Percentiles rank a stretch among this genome's conserved stretches.
These are phyloP conservation scores for Rhyzopertha dominica DNA, from an alignment of 1,140 invertebrate genomes.

Conservation along the genomic window DNA sequence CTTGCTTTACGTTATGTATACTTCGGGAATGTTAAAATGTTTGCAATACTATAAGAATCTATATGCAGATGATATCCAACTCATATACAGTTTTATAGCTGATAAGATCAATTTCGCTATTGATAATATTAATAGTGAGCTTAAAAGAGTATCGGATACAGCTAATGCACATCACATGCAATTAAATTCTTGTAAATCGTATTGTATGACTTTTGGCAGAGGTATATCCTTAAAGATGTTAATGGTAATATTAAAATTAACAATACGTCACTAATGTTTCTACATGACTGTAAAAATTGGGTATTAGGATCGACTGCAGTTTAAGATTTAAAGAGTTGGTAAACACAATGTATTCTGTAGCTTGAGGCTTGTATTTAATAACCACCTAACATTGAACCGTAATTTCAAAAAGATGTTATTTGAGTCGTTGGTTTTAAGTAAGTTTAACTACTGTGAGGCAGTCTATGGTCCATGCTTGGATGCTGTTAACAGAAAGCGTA, in stretches of 20 bases:
- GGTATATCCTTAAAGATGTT: background rate
- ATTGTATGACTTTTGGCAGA: background rate
- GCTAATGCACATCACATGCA: background rate
- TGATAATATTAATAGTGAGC: too few species aligned
- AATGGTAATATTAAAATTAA: background rate
- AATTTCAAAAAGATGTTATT: background rate
- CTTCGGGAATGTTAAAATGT: too few species aligned
- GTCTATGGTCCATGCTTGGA: slow-evolving; percentile 1
- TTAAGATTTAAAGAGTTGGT: background rate
- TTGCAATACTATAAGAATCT: too few species aligned
- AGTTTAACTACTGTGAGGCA: slow-evolving; percentile 1
- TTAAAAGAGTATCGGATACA: too few species aligned
- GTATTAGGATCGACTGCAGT: background rate
- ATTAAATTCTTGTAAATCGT: background rate
- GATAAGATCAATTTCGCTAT: too few species aligned
- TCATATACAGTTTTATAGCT: too few species aligned
- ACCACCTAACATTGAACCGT: background rate
- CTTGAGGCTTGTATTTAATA: background rate
- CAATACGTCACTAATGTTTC: background rate
- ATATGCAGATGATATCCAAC: too few species aligned
- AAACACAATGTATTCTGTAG: background rate
- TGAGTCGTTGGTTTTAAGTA: slow-evolving; percentile 2
- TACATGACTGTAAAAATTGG: background rate
- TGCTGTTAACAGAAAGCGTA: background rate
- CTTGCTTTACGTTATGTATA: too few species aligned